Conservation (phyloP, 2,888 invertebrate species). For the Tipula helvola region DNA sequence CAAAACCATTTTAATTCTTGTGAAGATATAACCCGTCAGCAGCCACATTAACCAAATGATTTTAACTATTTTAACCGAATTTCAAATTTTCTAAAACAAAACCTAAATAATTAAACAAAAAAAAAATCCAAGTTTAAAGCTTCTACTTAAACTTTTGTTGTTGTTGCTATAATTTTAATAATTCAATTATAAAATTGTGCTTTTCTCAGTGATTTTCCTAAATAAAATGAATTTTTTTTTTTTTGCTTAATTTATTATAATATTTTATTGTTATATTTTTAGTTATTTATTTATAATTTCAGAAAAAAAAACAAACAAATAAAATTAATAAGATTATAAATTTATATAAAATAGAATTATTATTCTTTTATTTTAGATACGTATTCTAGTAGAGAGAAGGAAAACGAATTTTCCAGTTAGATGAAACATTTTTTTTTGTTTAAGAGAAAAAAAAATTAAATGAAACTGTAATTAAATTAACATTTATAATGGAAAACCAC, state of each 20-base stretch:
- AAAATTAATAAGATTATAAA: neutral
- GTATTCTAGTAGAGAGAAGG: neutral
- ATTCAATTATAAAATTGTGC: conserved; percentile 4
- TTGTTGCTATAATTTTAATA: neutral
- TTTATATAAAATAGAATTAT: neutral
- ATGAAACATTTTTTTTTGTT: neutral
- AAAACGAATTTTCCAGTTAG: neutral
- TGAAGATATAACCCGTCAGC: too few species aligned
- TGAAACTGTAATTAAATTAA: conserved; percentile 4
- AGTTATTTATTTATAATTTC: neutral
- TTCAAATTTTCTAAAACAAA: neutral
- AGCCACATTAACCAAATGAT: neutral
- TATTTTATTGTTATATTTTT: neutral
- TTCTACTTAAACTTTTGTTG: neutral
- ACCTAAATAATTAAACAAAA: neutral
- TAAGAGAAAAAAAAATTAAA: neutral
- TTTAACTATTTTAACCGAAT: neutral
- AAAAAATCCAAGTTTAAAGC: neutral
- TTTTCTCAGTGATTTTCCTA: neutral
- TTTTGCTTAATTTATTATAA: neutral
- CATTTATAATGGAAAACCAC: neutral
- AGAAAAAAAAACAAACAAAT: neutral
- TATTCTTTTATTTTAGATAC: neutral
- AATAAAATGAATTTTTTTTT: neutral
- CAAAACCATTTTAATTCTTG: too few species aligned